Percentiles rank a stretch among this genome's conserved stretches.
These are phyloP conservation scores for Heliconius charithonia DNA, from an alignment of 2,888 invertebrate species.

Conservation along the genomic window DNA sequence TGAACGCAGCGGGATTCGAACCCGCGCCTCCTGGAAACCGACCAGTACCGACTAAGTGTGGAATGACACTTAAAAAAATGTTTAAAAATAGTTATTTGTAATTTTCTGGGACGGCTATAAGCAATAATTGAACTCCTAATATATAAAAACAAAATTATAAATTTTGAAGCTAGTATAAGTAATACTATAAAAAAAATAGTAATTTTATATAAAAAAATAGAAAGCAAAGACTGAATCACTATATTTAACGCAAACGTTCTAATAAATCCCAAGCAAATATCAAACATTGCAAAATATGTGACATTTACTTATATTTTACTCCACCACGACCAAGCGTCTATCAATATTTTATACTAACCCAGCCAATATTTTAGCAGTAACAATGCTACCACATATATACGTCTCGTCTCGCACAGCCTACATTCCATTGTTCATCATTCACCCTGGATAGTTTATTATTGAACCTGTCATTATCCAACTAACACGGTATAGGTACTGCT, in stretches of 20 bases:
- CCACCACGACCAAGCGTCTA: slow-evolving; percentile 4
- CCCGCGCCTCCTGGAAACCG: too few species aligned
- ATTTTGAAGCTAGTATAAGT: too few species aligned
- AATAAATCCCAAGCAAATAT: background rate
- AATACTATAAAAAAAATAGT: too few species aligned
- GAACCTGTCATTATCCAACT: slow-evolving; percentile 58
- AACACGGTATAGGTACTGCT: slow-evolving; percentile 51
- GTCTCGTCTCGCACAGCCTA: slow-evolving; percentile 25
- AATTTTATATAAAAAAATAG: too few species aligned
- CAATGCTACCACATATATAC: slow-evolving; percentile 37
- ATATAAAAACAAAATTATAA: too few species aligned
- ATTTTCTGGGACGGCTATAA: background rate
- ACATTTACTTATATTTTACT: background rate
- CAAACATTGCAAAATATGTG: background rate
- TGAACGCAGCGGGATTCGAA: too few species aligned
- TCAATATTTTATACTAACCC: slow-evolving; percentile 26
- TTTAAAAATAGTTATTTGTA: too few species aligned
- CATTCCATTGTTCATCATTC: slow-evolving; percentile 66
- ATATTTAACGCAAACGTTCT: background rate
- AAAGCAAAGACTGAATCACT: background rate
- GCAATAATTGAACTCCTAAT: background rate
- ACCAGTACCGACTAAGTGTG: too few species aligned
- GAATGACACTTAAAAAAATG: too few species aligned
- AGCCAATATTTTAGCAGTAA: slow-evolving; percentile 28
- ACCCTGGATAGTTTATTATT: slow-evolving; percentile 64